phyloP scores from a whole-genome alignment of 2,113 vertebrate species.

The Heterotis niloticus region DNA sequence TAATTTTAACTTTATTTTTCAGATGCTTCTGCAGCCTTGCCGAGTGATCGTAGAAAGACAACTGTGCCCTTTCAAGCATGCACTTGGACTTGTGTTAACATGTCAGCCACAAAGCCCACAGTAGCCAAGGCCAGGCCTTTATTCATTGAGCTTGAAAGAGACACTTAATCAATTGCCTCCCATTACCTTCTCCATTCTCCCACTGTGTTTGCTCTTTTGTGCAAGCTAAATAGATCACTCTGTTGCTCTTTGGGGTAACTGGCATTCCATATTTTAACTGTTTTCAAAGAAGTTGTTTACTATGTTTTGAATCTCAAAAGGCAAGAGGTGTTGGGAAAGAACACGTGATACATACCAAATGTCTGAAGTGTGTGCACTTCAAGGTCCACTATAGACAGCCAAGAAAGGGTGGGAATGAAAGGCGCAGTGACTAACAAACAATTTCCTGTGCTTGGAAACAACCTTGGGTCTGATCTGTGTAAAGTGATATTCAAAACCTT shows the following conservation, averaged over 20 bases:
- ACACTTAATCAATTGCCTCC: constrained; percentile 24
- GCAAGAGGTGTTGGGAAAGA: background rate
- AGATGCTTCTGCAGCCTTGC: background rate
- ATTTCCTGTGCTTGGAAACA: background rate
- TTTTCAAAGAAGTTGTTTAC: constrained; percentile 12
- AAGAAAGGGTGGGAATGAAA: background rate
- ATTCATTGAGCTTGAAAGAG: constrained; percentile 11
- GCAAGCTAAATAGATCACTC: background rate
- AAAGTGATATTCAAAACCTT: background rate
- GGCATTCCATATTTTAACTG: constrained; percentile 3
- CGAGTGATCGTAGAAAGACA: background rate
- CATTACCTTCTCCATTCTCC: constrained; percentile 9
- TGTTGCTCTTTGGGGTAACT: constrained; percentile 11
- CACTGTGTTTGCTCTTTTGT: background rate
- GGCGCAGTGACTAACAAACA: background rate
- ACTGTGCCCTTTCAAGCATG: background rate
- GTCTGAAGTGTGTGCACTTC: background rate
- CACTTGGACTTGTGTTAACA: background rate
- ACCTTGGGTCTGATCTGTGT: background rate
- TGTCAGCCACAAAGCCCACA: background rate
- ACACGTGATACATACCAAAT: background rate
- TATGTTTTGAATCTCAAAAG: constrained; percentile 2
- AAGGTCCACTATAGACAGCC: background rate
- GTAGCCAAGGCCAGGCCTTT: background rate
- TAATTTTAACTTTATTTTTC: background rate